Base-by-base conservation (phyloP, 2,797 vertebrate species). In the Antrozous pallidus region DNA sequence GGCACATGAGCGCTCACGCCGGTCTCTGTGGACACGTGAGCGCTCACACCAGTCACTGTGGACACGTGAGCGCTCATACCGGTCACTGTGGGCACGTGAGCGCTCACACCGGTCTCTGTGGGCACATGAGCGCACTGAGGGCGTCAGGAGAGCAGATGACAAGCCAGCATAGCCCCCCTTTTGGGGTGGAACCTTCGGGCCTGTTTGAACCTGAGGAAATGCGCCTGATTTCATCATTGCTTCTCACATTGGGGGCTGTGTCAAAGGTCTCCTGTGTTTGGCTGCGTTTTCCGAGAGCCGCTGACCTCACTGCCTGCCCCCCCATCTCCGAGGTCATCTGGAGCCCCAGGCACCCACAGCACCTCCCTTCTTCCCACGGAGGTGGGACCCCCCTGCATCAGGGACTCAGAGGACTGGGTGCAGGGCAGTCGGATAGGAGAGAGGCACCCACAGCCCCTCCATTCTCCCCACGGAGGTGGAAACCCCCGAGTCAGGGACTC, bases 311-410 rank as follows among this genome's bases (percentile, higher is more conserved):
- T 14, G 8, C 51, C 63, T 22, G 17, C 13, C 8, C 2, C 83
- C 26, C 42, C 10, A 6, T 11, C 45, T 9, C 45, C 45, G 2
- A 3, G 13, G 3, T 13, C 47, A 12, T 11, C 12, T 26, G 26
- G 42, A 18, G 17, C 18, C 12, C 1, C 5, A 31, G 31, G 47
- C 61, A 17, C 78, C 31, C 63, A 45, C 6, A 17, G 24, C 45
- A 20, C 47, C 24, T 6, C 16, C 2, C 1, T 6, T 42, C 47
- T 69, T 13, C 38, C 4, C 10, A 16, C 0, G 0, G 24, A 24
- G 24, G 24, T 56, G 54, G 24, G 16, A 14, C 24, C 10, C 31
- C 61, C 16, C 20, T 4, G 4, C 56, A 28, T 26, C 2, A 24
- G 8, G 58, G 28, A 31, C 11, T 6, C 84, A 38, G 31, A 36